Evolutionary conservation across 2,888 invertebrate species (phyloP).

Genomic region (Dryadula phaetusa): DNA sequence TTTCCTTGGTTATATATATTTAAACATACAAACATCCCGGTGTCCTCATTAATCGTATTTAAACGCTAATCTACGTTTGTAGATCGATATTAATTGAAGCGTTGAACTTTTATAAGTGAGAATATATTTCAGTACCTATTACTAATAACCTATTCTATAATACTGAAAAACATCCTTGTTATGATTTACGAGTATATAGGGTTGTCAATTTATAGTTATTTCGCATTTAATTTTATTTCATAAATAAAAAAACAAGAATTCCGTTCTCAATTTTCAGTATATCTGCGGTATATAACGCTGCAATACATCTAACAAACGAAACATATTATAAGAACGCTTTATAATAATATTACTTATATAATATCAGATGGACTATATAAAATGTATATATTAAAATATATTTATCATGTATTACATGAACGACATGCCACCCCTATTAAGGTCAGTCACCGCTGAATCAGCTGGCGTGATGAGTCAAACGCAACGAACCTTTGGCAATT

Average conservation of each 20-base stretch:
- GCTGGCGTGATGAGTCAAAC: constrained; percentile 23
- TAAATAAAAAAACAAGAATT: too few species aligned
- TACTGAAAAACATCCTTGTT: constrained; percentile 10
- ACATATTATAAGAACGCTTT: too few species aligned
- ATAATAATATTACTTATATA: too few species aligned
- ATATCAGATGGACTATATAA: too few species aligned
- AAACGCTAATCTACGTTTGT: background rate
- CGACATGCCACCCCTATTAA: background rate
- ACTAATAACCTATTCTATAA: background rate
- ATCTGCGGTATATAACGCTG: too few species aligned
- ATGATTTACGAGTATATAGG: background rate
- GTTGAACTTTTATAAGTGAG: background rate
- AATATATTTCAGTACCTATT: background rate
- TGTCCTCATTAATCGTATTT: background rate
- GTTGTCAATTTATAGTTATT: background rate
- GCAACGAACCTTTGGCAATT: constrained; percentile 35
- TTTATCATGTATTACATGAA: background rate
- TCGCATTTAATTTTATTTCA: background rate
- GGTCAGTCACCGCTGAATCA: constrained; percentile 14
- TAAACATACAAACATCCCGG: background rate
- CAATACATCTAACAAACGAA: too few species aligned
- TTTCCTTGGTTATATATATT: too few species aligned
- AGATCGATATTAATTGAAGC: background rate
- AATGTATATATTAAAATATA: background rate
- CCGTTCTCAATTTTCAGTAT: too few species aligned